Conservation (phyloP, 2,113 vertebrate species). For the Fulica atra region DNA sequence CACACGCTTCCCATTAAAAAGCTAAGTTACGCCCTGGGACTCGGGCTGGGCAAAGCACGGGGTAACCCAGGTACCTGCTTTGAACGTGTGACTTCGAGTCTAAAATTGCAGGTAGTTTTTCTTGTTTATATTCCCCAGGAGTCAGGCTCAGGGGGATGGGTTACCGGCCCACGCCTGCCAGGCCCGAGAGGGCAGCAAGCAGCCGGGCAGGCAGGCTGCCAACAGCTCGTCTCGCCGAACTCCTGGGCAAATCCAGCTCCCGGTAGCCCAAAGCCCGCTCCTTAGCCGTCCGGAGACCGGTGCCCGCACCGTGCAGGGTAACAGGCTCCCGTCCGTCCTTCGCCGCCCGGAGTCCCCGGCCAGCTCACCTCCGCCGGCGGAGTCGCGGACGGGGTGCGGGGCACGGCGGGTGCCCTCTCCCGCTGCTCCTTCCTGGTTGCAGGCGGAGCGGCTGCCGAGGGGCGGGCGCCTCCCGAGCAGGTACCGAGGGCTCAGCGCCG, state of each 20-base stretch:
- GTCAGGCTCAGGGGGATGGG: accelerated
- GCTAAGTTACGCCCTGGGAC: accelerated
- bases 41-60: accelerated
- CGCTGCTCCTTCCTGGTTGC: neutral
- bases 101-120: neutral
- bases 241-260: neutral
- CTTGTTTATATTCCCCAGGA: too few species aligned
- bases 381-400: neutral
- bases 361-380: neutral
- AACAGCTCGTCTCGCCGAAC: neutral
- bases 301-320: too few species aligned
- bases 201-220: neutral
- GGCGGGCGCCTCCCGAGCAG: neutral
- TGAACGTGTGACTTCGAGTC: accelerated
- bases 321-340: neutral
- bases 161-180: neutral
- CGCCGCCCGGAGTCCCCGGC: neutral
- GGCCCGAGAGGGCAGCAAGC: neutral
- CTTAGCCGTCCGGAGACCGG: neutral
- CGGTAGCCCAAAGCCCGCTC: accelerated
- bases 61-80: accelerated
- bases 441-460: neutral
- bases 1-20: accelerated
- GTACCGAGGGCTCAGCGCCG: neutral
- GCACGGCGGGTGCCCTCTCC: neutral